Evolutionary conservation across 2,113 vertebrate genomes (phyloP).

Genomic region (Embiotoca jacksoni): DNA sequence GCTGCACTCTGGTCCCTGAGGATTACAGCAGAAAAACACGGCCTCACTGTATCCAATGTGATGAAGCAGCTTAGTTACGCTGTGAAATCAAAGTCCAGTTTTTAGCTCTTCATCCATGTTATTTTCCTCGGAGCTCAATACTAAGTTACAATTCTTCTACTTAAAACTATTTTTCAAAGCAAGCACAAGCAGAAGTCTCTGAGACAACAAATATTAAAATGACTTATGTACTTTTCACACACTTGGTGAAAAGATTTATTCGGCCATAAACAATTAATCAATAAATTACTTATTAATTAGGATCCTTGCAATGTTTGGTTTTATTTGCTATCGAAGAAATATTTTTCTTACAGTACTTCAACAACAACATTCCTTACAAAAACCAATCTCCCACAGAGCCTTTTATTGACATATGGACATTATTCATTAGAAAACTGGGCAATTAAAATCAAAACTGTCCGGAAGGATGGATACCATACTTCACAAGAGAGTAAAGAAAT

Average conservation of each 20-base stretch:
- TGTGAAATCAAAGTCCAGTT: constrained; percentile 8
- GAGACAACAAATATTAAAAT: background rate
- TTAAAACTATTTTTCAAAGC: background rate
- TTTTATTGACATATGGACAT: background rate
- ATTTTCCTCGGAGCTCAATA: constrained; percentile 3
- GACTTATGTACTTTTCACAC: background rate
- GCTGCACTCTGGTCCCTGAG: constrained; percentile 31
- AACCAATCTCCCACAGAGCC: background rate
- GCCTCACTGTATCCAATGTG: background rate
- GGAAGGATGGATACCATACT: background rate
- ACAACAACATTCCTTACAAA: background rate
- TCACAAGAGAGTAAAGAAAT: no score
- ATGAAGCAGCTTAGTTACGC: background rate
- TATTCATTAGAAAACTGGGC: background rate
- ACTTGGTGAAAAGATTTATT: background rate
- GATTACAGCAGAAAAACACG: constrained; percentile 13
- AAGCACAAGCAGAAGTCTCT: background rate
- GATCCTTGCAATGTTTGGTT: background rate
- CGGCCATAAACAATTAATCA: background rate
- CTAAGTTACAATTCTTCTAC: background rate
- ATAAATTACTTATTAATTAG: background rate
- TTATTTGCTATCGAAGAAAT: no score
- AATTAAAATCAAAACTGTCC: background rate
- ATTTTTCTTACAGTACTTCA: background rate
- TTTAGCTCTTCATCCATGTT: constrained; percentile 16